These are phyloP conservation scores for Hyalella azteca DNA, from an alignment of 2,888 invertebrate species.

Conservation along the genomic window DNA sequence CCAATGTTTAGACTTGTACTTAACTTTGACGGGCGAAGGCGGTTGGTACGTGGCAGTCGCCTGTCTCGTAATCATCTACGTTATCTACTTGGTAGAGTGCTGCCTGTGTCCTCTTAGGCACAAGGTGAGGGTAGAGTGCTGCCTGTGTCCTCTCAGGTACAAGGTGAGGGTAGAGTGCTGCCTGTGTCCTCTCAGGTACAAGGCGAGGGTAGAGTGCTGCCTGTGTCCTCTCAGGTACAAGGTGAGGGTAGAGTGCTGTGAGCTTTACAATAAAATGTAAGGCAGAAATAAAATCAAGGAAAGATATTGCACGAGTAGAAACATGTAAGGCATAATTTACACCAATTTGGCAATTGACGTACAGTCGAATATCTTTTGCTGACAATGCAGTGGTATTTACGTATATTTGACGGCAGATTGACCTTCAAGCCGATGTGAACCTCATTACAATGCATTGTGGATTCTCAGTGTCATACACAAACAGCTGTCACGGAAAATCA, in stretches of 20 bases:
- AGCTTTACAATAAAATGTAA: no score
- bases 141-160: not conserved
- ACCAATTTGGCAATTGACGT: no score
- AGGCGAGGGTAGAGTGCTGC: not conserved
- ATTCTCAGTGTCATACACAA: no score
- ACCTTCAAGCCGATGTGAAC: no score
- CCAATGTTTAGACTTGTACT: slow-evolving; percentile 74
- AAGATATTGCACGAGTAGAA: no score
- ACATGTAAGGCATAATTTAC: no score
- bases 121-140: not conserved
- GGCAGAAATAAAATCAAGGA: no score
- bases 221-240: not conserved
- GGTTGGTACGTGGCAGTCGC: slow-evolving; percentile 83
- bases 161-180: not conserved
- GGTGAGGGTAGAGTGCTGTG: not conserved
- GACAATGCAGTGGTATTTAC: no score
- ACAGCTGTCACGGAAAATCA: no score
- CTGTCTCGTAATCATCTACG: slow-evolving; percentile 77
- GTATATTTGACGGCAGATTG: no score
- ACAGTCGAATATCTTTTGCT: no score
- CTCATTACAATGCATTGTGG: no score
- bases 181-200: not conserved
- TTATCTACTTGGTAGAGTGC: slow-evolving; percentile 83
- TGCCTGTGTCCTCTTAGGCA: slow-evolving; percentile 73
- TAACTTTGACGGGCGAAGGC: slow-evolving; percentile 63